Evolutionary conservation across 2,797 vertebrate genomes (phyloP), one percentile per base, ranked within the genome.

Genomic region (Enteromius argenteus): DNA sequence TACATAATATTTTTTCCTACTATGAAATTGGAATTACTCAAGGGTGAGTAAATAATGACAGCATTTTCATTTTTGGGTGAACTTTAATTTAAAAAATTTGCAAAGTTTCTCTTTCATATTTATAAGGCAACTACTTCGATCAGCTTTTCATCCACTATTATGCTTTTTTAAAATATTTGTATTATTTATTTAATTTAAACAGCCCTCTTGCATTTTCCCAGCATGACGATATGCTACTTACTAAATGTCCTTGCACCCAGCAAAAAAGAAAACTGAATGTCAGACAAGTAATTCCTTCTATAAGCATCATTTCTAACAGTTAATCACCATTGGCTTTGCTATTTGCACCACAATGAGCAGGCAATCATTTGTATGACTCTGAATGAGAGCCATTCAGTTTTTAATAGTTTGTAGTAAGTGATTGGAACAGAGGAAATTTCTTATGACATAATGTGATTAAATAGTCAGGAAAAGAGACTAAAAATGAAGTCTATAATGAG

Each of bases 311-410:
- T 23, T 5, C 39, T 11, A 53, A 68, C 62, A 32, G 37, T 60
- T 44, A 72, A 44, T 80, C 23, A 80, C 51, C 64, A n/a, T 14
- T 42, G 42, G 35, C 64, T 10, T 58, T 21, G 66, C 67, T 58
- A 71, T 80, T 27, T 71, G 35, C 10, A 21, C n/a, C 35, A 69
- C n/a, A 69, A 42, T 71, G n/a, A 58, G 51, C n/a, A 71, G 66
- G 66, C 49, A 80, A 42, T 42, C 23, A 58, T 53, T 51, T 51
- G 60, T 8, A 46, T 10, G 3, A 64, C 68, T 80, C 17, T 13
- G 23, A 81, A 71, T 39, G 15, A 44, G 14, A 27, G n/a, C 4
- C 5, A 19, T 51, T 56, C 21, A 27, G 6, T 53, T 23, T 51
- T 30, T 37, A 78, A 62, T 42, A 23, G 75, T 27, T 5, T 21